These are phyloP conservation scores for Schizothorax lantsangensis DNA, from an alignment of 2,797 vertebrate genomes.

Conservation along the genomic window DNA sequence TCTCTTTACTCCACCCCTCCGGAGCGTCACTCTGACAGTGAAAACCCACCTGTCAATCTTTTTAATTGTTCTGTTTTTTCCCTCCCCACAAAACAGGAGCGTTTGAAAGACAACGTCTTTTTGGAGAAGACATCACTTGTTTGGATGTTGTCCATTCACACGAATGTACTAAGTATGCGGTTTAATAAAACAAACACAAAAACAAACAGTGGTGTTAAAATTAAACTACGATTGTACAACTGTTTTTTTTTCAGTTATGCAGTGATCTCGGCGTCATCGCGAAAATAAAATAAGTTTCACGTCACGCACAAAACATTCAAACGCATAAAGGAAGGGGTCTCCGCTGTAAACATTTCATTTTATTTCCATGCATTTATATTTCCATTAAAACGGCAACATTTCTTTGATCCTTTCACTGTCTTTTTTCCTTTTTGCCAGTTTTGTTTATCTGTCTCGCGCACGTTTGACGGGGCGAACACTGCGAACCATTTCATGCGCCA, in stretches of 20 bases:
- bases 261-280: not conserved
- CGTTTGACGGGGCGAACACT: not conserved
- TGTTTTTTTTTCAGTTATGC: not conserved
- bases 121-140: slow-evolving; percentile 44
- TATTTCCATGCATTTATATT: not conserved
- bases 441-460: not conserved
- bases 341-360: slow-evolving; percentile 5
- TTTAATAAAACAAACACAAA: not conserved
- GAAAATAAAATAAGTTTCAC: slow-evolving; percentile 38
- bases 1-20: slow-evolving; percentile 96
- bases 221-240: not conserved
- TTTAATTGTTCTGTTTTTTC: slow-evolving; percentile 92
- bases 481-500: not conserved
- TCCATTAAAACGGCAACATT: not conserved
- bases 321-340: not conserved
- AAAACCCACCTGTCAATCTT: slow-evolving; percentile 99
- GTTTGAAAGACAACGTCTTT: slow-evolving; percentile 47
- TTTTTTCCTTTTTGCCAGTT: not conserved
- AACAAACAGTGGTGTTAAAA: not conserved
- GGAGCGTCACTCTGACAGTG: slow-evolving; percentile 99
- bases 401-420: not conserved
- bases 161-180: not conserved
- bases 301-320: slow-evolving; percentile 37
- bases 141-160: slow-evolving; percentile 21
- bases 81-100: slow-evolving; percentile 52